Conservation (phyloP, 2,888 invertebrate species). For the Pristionchus mayeri region DNA sequence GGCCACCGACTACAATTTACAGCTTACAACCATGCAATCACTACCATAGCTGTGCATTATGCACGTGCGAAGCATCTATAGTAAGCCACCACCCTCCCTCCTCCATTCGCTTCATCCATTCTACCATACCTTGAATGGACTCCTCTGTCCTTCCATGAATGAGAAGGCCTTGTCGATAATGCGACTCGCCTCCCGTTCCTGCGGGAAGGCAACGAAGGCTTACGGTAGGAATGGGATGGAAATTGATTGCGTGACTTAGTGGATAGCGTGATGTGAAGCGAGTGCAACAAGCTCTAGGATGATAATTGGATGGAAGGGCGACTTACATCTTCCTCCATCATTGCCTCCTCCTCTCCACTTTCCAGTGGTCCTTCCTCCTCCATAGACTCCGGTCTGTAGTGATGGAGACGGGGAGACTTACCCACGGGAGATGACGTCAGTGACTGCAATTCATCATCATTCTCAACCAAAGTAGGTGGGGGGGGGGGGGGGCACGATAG, state of each 20-base stretch:
- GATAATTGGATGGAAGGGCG: not conserved
- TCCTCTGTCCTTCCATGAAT: conserved; percentile 58
- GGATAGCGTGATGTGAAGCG: not conserved
- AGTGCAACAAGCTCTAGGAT: not conserved
- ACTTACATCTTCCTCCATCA: conserved; percentile 44
- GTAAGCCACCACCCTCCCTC: not conserved
- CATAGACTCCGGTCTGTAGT: conserved; percentile 13
- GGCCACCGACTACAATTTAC: conserved; percentile 1
- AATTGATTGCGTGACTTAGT: not conserved
- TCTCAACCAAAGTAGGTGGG: too few species aligned
- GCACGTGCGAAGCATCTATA: not conserved
- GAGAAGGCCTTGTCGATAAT: conserved; percentile 64
- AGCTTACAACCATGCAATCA: not conserved
- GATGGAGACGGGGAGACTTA: conserved; percentile 45
- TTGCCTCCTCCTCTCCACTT: conserved; percentile 43
- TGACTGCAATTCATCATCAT: conserved; percentile 18
- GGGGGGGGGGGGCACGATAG: not conserved
- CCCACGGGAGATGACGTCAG: conserved; percentile 50
- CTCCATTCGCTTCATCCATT: not conserved
- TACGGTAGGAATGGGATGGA: conserved; percentile 1
- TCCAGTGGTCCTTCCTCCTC: conserved; percentile 43
- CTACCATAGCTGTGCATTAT: not conserved
- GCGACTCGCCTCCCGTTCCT: conserved; percentile 54
- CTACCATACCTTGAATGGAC: conserved; percentile 48
- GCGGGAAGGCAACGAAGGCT: not conserved